A percentile compares a stretch with the other conserved stretches of the same genome.
Conservation (phyloP, 2,888 invertebrate species). For the Aporophyla lueneburgensis region DNA sequence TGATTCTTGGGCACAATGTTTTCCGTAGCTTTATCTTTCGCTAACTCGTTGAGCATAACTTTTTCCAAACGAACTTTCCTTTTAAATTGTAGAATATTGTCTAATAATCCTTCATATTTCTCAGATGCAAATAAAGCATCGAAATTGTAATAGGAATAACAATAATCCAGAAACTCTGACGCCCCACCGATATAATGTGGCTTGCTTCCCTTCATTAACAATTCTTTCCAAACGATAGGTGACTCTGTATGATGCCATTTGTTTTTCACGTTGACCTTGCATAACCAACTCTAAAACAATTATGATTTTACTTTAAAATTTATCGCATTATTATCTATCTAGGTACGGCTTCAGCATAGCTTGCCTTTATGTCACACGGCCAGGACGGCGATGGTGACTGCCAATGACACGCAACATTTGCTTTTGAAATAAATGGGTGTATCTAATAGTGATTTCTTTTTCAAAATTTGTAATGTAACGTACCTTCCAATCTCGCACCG, state of each 20-base stretch:
- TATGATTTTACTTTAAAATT: background rate
- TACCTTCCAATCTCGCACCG: slow-evolving; percentile 89
- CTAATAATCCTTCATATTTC: slow-evolving; percentile 76
- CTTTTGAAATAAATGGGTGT: too few relatives aligned
- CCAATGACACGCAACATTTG: background rate
- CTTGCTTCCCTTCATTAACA: slow-evolving; percentile 89
- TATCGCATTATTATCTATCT: background rate
- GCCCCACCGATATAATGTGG: slow-evolving; percentile 91
- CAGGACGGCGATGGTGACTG: background rate
- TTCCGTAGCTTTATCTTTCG: slow-evolving; percentile 32
- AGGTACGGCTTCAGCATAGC: background rate
- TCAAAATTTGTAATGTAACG: background rate
- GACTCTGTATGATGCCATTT: slow-evolving; percentile 90
- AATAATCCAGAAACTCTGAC: slow-evolving; percentile 91
- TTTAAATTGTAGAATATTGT: slow-evolving; percentile 77
- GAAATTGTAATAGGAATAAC: slow-evolving; percentile 90
- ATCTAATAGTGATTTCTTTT: background rate
- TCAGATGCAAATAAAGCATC: slow-evolving; percentile 79
- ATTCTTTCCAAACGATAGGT: slow-evolving; percentile 92
- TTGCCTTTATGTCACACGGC: background rate
- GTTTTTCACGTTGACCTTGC: slow-evolving; percentile 86
- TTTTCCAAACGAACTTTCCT: slow-evolving; percentile 71
- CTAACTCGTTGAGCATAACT: background rate
- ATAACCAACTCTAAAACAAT: slow-evolving; percentile 86
- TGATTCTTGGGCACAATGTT: slow-evolving; percentile 60